Base-by-base conservation (phyloP, 1,140 invertebrate genomes). In the Drosophila suzukii region DNA sequence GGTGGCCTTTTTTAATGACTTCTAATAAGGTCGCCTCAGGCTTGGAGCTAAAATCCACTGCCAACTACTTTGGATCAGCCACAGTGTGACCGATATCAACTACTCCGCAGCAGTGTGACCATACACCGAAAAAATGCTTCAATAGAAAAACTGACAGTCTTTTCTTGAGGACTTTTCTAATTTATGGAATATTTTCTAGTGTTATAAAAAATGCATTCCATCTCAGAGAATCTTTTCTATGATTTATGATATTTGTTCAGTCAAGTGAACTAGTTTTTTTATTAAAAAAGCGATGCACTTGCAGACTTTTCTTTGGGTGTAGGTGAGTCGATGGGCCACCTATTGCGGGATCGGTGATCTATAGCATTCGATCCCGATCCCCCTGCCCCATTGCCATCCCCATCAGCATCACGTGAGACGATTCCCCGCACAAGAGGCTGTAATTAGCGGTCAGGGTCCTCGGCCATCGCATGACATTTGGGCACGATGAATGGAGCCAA, bases 401-500 rank as follows among this genome's bases (percentile, higher is more conserved):
- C 38, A 53, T 53, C 50, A 53, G 50, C 54, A 51, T 84, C 77
- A 84, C 73, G 81, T 85, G 67, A 84, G 55, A 5, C 11, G 30
- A 49, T 27, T 36, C 39, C 63, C 34, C 53, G 36, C 59, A 78
- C 61, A 74, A 78, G 81, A 71, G 73, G 77, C 70, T 78, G 82
- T 85, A 86, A 86, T 86, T 86, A 86, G 82, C 82, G 82, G 63
- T 72, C 66, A 61, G 43, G 34, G 63, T 50, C 58, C 24, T 75
- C 50, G 46, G 51, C 70, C 75, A 85, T 81, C 39, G 82, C 82
- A 86, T 86, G 82, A 86, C 82, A 86, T 71, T 81, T 86, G 67
- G 57, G 55, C 81, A 77, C 81, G 77, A 85, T 85, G 81, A 80
- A 85, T 85, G 81, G 74, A 78, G 81, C 78, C 78, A 81, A 78